These are phyloP conservation scores for Papilio machaon DNA, from an alignment of 1,140 invertebrate genomes.

Conservation along the genomic window DNA sequence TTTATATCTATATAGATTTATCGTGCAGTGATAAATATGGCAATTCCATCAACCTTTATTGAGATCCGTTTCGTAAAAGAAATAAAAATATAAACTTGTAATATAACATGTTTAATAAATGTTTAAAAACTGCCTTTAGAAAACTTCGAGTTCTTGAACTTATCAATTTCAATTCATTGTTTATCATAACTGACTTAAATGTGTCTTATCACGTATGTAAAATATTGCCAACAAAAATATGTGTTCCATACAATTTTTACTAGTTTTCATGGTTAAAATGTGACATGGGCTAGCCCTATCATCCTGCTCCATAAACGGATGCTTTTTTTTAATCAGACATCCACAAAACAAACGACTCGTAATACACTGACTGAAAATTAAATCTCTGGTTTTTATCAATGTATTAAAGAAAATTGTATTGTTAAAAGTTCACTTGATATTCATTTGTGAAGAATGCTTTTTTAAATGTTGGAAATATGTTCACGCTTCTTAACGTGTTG, in stretches of 20 bases:
- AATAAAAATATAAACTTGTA: neutral
- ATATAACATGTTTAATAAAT: too few species aligned
- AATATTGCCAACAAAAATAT: too few species aligned
- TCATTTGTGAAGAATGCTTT: neutral
- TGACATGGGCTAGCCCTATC: too few species aligned
- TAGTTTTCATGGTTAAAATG: too few species aligned
- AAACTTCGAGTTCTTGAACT: too few species aligned
- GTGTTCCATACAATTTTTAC: too few species aligned
- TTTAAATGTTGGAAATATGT: neutral
- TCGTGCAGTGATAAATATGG: neutral
- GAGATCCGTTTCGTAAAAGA: slow-evolving; percentile 1
- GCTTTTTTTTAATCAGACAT: too few species aligned
- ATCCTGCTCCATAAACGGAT: neutral
- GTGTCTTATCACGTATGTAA: too few species aligned
- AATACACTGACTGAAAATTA: neutral
- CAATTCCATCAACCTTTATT: slow-evolving; percentile 19
- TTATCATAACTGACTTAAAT: too few species aligned
- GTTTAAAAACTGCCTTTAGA: too few species aligned
- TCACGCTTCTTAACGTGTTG: neutral
- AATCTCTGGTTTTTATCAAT: neutral
- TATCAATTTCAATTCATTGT: too few species aligned
- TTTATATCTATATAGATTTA: slow-evolving; percentile 26
- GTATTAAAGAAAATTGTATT: neutral
- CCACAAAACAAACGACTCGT: too few species aligned
- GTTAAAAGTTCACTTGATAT: neutral